phyloP scores from a whole-genome alignment of 2,888 invertebrate genomes.

The Cryptocheilus praepositus region DNA sequence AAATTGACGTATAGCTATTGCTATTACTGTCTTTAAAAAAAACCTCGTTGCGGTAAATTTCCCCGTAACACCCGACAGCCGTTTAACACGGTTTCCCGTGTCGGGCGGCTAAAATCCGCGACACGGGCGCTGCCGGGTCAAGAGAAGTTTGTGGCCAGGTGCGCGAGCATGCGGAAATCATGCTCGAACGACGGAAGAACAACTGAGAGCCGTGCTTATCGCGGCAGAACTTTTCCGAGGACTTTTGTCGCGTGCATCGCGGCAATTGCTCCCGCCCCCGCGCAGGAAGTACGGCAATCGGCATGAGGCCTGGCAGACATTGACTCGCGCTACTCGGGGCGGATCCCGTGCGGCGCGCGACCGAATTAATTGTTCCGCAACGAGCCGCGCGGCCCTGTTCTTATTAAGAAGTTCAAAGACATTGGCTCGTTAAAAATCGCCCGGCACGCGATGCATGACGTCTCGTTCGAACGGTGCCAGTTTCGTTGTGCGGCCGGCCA shows the following conservation, averaged over 20 bases:
- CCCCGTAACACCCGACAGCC: too few species aligned
- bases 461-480: too few species aligned
- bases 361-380: slow-evolving; percentile 5
- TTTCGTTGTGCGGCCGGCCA: too few species aligned
- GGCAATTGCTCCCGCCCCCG: slow-evolving; percentile 26
- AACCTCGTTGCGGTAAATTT: too few species aligned
- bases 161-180: slow-evolving; percentile 1
- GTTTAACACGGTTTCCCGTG: too few species aligned
- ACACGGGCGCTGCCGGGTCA: too few species aligned
- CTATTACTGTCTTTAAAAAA: too few species aligned
- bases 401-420: slow-evolving; percentile 6
- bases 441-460: too few species aligned
- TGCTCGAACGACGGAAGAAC: neutral
- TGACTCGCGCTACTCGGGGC: neutral
- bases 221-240: slow-evolving; percentile 18
- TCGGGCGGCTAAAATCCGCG: too few species aligned
- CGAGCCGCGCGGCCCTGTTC: neutral
- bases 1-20: too few species aligned
- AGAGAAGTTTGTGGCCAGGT: too few species aligned
- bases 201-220: slow-evolving; percentile 18
- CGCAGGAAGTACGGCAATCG: slow-evolving; percentile 26
- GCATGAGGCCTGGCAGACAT: neutral
- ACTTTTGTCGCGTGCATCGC: slow-evolving; percentile 36
- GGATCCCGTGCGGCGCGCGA: neutral
- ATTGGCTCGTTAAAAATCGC: neutral